phyloP scores from a whole-genome alignment of 2,888 invertebrate genomes.

The Dione vanillae region DNA sequence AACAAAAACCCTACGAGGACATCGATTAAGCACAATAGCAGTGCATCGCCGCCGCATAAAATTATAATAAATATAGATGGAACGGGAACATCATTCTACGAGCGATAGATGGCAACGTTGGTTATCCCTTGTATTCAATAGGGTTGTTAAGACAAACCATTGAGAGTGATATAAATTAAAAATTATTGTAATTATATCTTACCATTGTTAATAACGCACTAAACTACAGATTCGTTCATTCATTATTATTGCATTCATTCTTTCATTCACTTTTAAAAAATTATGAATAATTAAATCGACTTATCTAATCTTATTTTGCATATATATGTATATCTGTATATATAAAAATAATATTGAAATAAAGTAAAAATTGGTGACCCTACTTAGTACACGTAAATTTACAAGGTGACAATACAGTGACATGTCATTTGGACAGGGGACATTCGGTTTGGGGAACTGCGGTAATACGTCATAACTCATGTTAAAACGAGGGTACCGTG shows the following conservation, averaged over 20 bases:
- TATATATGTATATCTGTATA: too few species aligned
- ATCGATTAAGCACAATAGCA: constrained; percentile 78
- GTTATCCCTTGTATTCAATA: constrained; percentile 54
- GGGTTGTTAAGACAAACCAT: neutral
- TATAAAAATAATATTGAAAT: too few species aligned
- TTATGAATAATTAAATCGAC: too few species aligned
- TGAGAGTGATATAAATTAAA: neutral
- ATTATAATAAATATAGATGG: constrained; percentile 80
- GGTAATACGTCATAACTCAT: constrained; percentile 80
- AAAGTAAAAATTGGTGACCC: neutral
- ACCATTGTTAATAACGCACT: too few species aligned
- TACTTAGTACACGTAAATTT: constrained; percentile 68
- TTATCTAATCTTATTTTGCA: too few species aligned
- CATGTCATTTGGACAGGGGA: constrained; percentile 77
- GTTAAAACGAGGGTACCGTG: constrained; percentile 66
- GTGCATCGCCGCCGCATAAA: constrained; percentile 73
- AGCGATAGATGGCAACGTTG: constrained; percentile 47
- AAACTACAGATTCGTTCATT: too few species aligned
- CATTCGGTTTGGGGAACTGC: constrained; percentile 62
- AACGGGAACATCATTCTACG: constrained; percentile 48
- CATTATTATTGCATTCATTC: too few species aligned
- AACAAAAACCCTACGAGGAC: constrained; percentile 71
- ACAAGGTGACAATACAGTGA: constrained; percentile 79
- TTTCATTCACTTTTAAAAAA: too few species aligned
- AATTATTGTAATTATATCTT: neutral